Base-by-base conservation (phyloP, 2,888 invertebrate species). In the Frankliniella intonsa region DNA sequence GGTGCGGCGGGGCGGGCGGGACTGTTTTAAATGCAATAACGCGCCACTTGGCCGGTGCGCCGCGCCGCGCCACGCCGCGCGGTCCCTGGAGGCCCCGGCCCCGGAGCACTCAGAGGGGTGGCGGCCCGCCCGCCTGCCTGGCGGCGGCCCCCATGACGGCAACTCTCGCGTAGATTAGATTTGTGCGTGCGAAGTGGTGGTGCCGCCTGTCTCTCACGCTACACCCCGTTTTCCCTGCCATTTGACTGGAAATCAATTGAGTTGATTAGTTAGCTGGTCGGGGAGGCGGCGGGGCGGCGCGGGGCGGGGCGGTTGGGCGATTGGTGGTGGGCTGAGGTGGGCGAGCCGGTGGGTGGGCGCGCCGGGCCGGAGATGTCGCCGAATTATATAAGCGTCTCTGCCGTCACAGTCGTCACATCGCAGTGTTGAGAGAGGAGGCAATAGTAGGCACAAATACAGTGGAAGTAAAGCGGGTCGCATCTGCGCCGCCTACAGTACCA, bases 161-260 rank as follows among this genome's bases (percentile, higher is more conserved):
- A 22, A 76, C 69, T 76, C 69, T 76, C 22, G 69, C 69, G 69
- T 76, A 76, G 69, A 76, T 76, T 76, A 76, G 69, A 76, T 76
- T 76, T 76, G 69, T 76, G 69, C 69, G 69, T 76, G 69, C 69
- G 69, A 76, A 76, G 69, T 76, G 69, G 25, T 25, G 69, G 11
- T 22, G 69, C 69, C 69, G 22, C 69, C 22, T 11, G 22, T 76
- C 69, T 76, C 69, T 76, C 69, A 76, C 69, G 69, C 69, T 76
- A 76, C 69, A 38, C 38, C 38, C 82, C 84, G 83, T 76, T 76
- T 84, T 84, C 84, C 83, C 83, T 83, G 83, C 83, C 84, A 84
- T 84, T 84, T 84, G 84, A 84, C 84, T 84, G 81, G 83, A 83
- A 84, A 84, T 84, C 84, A 84, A 84, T 84, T 83, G 83, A 83